Evolutionary conservation across 1,140 invertebrate genomes (phyloP).

Genomic region (Drosophila sulfurigaster): DNA sequence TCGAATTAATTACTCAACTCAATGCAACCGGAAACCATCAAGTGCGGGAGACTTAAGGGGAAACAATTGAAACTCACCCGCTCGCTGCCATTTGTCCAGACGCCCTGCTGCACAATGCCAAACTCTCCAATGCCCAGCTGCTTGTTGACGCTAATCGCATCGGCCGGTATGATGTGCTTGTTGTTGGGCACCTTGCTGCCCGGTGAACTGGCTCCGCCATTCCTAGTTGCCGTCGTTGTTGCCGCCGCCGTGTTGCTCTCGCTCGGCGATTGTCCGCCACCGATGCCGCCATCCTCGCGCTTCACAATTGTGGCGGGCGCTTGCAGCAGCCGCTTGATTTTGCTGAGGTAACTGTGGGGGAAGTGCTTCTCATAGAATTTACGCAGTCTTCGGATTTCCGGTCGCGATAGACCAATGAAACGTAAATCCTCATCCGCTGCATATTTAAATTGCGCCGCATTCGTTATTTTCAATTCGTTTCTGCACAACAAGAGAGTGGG

Average conservation of each 20-base stretch:
- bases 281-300: conserved; percentile 86
- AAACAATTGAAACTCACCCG: conserved; percentile 87
- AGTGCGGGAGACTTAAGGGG: not conserved
- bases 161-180: conserved; percentile 98
- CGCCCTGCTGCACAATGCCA: conserved; percentile 98
- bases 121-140: conserved; percentile 98
- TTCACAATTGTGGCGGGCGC: conserved; percentile 85
- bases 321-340: conserved; percentile 92
- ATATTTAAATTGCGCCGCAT: conserved; percentile 98
- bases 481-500: conserved; percentile 86
- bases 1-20: conserved; percentile 34
- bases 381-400: conserved; percentile 96
- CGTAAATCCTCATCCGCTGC: conserved; percentile 96
- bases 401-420: conserved; percentile 97
- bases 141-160: conserved; percentile 97
- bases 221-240: conserved; percentile 53
- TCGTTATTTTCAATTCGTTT: conserved; percentile 91
- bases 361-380: conserved; percentile 97
- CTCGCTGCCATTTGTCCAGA: conserved; percentile 98
- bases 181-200: conserved; percentile 88
- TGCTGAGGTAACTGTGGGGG: conserved; percentile 96
- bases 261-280: conserved; percentile 82
- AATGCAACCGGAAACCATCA: conserved; percentile 33
- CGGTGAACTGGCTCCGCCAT: conserved; percentile 66
- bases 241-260: conserved; percentile 58